These are phyloP conservation scores for Octodon degus DNA, from an alignment of 2,113 vertebrate species.

Conservation along the genomic window DNA sequence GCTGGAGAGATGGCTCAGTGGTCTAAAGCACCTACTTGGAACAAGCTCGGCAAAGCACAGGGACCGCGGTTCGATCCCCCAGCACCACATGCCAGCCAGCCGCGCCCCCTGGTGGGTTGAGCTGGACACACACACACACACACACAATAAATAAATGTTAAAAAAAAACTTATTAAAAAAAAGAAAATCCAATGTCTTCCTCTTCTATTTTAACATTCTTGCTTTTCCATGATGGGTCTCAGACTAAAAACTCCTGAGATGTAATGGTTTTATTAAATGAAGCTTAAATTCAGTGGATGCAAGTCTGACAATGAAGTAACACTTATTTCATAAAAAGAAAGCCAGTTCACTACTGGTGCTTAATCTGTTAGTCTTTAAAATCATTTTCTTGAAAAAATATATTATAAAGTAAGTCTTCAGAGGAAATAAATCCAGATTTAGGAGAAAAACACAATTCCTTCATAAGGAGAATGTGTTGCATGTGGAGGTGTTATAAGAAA, in stretches of 20 bases:
- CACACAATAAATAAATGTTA: too few relatives aligned
- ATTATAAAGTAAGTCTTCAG: neutral
- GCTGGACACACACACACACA: too few relatives aligned
- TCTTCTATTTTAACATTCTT: conserved; percentile 17
- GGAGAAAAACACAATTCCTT: neutral
- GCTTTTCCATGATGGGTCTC: conserved; percentile 22
- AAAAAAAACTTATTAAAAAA: too few relatives aligned
- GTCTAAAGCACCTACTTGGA: too few relatives aligned
- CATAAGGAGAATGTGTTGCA: neutral
- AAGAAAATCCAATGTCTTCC: neutral
- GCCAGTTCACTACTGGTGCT: neutral
- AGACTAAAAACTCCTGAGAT: neutral
- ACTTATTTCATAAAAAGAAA: conserved; percentile 32
- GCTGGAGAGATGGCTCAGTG: too few relatives aligned
- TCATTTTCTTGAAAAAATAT: neutral
- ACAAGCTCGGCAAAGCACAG: too few relatives aligned
- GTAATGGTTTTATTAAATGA: neutral
- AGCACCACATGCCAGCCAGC: too few relatives aligned
- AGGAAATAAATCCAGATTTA: neutral
- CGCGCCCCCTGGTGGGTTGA: too few relatives aligned
- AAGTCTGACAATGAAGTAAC: neutral
- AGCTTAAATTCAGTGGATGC: neutral
- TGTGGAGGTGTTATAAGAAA: neutral
- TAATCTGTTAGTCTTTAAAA: conserved; percentile 22
- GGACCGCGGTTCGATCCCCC: too few relatives aligned